Evolutionary conservation across 1,140 invertebrate species (phyloP), one percentile per base, ranked within the genome.

Genomic region (Mamestra configurata): DNA sequence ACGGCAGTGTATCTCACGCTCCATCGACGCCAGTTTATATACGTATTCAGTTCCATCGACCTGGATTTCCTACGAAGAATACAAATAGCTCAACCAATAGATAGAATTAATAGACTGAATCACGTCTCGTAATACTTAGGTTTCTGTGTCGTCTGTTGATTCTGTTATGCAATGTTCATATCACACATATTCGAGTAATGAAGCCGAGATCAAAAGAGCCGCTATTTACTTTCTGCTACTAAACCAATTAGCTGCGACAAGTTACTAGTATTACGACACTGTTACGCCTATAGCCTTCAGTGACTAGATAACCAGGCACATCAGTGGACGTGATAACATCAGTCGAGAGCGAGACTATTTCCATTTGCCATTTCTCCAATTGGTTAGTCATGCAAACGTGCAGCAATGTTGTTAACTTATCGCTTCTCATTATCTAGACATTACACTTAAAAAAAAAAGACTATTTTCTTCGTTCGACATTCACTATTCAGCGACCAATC

Each of bases 1-100:
- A 64, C 31, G 59, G 1, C 59, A 18, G 35, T 80, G 59, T 80
- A 77, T 84, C 79, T 79, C 81, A 83, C 83, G 71, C 72, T 53
- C 78, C 79, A 77, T 85, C 80, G 73, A 83, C 66, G 66, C 55
- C 35, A 76, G 20, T 76, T 76, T 80, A 78, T 81, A 77, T 86
- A 82, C 71, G 72, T 79, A 83, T 83, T 81, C 64, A 80, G 86
- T 83, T 61, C 82, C 82, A 80, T 70, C 89, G 88, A 80, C 89
- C 87, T 85, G 86, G 80, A 87, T 91, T 88, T 79, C 79, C 75
- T 82, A 84, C 83, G 53, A 85, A 86, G 84, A 88, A 86, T 84
- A 83, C 84, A 84, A 84, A 87, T 86, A 84, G 71, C 75, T 81
- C 75, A 80, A 79, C 75, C 77, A 81, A 79, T 88, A 76, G 10